Conservation (phyloP, 1,140 invertebrate genomes). For the Formica selysi region DNA sequence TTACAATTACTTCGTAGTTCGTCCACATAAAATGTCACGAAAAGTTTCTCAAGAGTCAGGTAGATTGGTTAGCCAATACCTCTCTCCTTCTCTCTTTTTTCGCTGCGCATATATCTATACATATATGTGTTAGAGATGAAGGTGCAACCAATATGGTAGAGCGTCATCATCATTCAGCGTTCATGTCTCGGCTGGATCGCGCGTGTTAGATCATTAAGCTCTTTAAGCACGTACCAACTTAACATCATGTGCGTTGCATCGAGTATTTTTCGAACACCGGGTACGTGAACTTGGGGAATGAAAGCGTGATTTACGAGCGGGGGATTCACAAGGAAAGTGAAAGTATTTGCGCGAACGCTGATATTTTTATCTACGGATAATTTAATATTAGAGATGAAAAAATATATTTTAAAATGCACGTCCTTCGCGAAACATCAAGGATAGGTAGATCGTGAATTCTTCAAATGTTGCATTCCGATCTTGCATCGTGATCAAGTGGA, state of each 20-base stretch:
- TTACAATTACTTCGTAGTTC: not conserved
- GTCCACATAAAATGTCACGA: conserved; percentile 5
- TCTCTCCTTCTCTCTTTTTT: no score
- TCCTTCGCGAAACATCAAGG: not conserved
- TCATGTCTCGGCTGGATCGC: conserved; percentile 58
- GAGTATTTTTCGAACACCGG: conserved; percentile 69
- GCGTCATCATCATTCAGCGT: conserved; percentile 81
- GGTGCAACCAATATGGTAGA: conserved; percentile 23
- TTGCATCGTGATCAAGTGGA: conserved; percentile 20
- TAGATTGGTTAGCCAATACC: conserved; percentile 8
- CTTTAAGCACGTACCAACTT: conserved; percentile 50
- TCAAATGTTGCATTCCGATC: not conserved
- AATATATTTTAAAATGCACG: not conserved
- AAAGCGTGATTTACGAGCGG: conserved; percentile 67
- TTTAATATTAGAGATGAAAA: conserved; percentile 46
- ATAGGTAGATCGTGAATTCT: not conserved
- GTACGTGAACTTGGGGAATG: conserved; percentile 60
- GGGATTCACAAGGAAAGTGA: conserved; percentile 54
- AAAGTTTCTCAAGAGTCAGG: conserved; percentile 8
- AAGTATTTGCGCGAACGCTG: conserved; percentile 59
- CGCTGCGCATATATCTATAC: not conserved
- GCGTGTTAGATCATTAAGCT: conserved; percentile 52
- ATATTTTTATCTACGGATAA: conserved; percentile 51
- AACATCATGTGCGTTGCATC: conserved; percentile 49
- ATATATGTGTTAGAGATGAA: not conserved